phyloP scores from a whole-genome alignment of 1,140 invertebrate genomes.

The Zaprionus ghesquierei region DNA sequence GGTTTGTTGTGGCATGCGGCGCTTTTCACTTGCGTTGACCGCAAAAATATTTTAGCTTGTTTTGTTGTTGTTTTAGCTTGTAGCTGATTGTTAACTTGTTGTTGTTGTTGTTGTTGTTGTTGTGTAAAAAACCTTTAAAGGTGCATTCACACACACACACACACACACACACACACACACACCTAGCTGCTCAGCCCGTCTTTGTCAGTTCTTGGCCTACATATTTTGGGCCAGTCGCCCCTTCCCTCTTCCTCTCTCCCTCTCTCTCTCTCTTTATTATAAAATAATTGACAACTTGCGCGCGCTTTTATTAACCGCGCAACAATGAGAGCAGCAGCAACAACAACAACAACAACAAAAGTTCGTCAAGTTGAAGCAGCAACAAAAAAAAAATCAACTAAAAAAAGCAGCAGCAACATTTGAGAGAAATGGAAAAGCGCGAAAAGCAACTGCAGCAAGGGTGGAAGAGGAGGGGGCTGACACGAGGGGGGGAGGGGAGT shows the following conservation, averaged over 20 bases:
- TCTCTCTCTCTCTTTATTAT: slow-evolving; percentile 53
- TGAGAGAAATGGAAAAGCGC: slow-evolving; percentile 55
- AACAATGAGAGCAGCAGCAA: slow-evolving; percentile 55
- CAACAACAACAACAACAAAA: slow-evolving; percentile 15
- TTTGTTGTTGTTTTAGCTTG: not conserved
- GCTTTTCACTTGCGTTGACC: slow-evolving; percentile 35
- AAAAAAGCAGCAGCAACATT: slow-evolving; percentile 42
- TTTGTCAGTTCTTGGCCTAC: slow-evolving; percentile 67
- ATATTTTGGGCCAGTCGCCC: slow-evolving; percentile 39
- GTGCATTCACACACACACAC: slow-evolving; percentile 1
- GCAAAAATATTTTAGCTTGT: slow-evolving; percentile 30
- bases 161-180: not conserved
- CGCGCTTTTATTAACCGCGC: slow-evolving; percentile 40
- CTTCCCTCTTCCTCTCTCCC: not conserved
- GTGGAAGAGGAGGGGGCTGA: not conserved
- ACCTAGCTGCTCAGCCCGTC: not conserved
- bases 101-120: too few relatives aligned
- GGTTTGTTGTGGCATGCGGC: slow-evolving; percentile 1
- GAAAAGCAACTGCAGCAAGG: slow-evolving; percentile 17
- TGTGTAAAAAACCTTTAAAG: slow-evolving; percentile 15
- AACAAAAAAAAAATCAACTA: not conserved
- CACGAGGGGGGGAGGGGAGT: not conserved
- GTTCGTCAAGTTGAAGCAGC: slow-evolving; percentile 49
- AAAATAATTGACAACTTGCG: slow-evolving; percentile 74
- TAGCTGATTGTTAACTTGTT: slow-evolving; percentile 5